A percentile compares a stretch with the other conserved stretches of the same genome.
These are phyloP conservation scores for Nematolebias whitei DNA, from an alignment of 2,113 vertebrate genomes.

Conservation along the genomic window DNA sequence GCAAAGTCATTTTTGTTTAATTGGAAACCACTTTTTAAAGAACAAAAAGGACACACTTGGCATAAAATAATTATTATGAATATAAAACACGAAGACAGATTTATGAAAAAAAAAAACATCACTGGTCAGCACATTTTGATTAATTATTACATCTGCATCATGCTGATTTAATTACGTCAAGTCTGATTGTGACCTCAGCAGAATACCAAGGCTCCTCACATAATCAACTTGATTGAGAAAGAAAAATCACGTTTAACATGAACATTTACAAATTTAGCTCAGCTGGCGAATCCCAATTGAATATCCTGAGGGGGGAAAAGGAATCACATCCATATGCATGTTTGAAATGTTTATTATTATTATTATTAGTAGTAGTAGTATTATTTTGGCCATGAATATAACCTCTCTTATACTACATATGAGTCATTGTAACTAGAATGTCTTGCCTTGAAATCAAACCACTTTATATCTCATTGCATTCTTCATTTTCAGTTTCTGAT, in stretches of 20 bases:
- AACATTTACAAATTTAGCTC: slow-evolving; percentile 42
- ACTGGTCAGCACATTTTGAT: slow-evolving; percentile 45
- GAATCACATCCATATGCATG: slow-evolving; percentile 23
- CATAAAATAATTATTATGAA: no score
- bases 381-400: slow-evolving; percentile 17
- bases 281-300: slow-evolving; percentile 28
- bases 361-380: no score
- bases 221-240: slow-evolving; percentile 47
- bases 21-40: no score
- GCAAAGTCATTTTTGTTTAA: no score
- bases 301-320: slow-evolving; percentile 10
- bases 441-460: slow-evolving; percentile 40
- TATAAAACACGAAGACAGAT: background rate
- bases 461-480: slow-evolving; percentile 56
- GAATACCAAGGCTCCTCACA: slow-evolving; percentile 26
- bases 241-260: slow-evolving; percentile 32
- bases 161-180: slow-evolving; percentile 42
- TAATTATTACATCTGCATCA: slow-evolving; percentile 37
- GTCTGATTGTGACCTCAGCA: slow-evolving; percentile 30
- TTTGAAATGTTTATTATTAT: slow-evolving; percentile 40
- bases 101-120: slow-evolving; percentile 5
- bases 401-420: slow-evolving; percentile 20
- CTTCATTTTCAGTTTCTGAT: background rate
- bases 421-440: slow-evolving; percentile 44
- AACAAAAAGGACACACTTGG: no score